Conservation (phyloP, 1,140 invertebrate species). For the Panulirus ornatus region DNA sequence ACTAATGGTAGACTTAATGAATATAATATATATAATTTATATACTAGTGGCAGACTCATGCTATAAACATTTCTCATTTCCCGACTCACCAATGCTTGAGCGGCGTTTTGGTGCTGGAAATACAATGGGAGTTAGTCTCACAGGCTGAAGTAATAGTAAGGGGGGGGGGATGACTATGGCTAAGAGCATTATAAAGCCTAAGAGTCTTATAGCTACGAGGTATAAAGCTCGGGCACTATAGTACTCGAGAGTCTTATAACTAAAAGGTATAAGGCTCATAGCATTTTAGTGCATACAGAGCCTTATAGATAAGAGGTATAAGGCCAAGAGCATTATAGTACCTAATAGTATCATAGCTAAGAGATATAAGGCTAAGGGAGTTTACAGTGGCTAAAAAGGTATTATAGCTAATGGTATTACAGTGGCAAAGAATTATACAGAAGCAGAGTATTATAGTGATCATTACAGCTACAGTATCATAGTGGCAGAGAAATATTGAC, state of each 20-base stretch:
- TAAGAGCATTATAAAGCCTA: too few relatives aligned
- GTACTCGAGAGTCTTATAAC: neutral
- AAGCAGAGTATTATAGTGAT: neutral
- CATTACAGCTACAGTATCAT: neutral
- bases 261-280: neutral
- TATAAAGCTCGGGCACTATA: neutral
- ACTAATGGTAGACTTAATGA: too few relatives aligned
- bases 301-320: neutral
- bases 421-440: neutral
- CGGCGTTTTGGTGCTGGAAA: conserved; percentile 65
- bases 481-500: neutral
- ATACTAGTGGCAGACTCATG: too few relatives aligned
- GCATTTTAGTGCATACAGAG: neutral
- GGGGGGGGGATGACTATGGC: too few relatives aligned
- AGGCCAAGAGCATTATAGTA: too few relatives aligned
- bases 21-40: too few relatives aligned
- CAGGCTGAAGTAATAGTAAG: neutral
- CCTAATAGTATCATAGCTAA: too few relatives aligned
- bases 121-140: conserved; percentile 49
- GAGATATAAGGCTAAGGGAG: too few relatives aligned
- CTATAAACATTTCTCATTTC: too few relatives aligned
- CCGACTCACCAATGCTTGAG: conserved; percentile 60
- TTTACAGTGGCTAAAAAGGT: too few relatives aligned
- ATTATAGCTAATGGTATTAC: too few relatives aligned
- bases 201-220: too few relatives aligned